Evolutionary conservation across 2,797 vertebrate species (phyloP).

Genomic region (Scomberomorus guttatus): DNA sequence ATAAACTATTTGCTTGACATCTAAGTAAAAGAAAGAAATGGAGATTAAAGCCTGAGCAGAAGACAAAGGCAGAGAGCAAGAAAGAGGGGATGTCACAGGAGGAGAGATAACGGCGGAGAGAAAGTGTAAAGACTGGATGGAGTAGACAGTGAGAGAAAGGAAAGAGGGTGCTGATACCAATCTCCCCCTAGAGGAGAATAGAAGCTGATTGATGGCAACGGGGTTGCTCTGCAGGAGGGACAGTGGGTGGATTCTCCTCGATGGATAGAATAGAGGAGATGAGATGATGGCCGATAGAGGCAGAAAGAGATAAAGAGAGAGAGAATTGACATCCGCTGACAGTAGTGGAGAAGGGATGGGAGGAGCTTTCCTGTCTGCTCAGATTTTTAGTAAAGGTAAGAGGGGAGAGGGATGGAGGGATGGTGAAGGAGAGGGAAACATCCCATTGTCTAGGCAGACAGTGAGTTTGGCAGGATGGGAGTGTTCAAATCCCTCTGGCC

Average conservation of each 20-base stretch:
- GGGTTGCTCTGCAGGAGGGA: conserved; percentile 72
- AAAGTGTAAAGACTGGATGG: conserved; percentile 68
- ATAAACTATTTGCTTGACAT: conserved; percentile 49
- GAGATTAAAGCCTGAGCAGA: conserved; percentile 62
- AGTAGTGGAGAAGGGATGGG: conserved; percentile 67
- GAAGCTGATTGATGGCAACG: conserved; percentile 84
- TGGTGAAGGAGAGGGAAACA: conserved; percentile 63
- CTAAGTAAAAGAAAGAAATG: conserved; percentile 41
- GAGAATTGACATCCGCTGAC: conserved; percentile 75
- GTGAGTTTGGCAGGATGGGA: conserved; percentile 79
- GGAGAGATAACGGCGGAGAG: conserved; percentile 72
- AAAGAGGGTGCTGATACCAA: conserved; percentile 80
- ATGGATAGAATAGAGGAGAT: conserved; percentile 77
- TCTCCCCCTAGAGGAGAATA: conserved; percentile 78
- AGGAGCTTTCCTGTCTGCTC: conserved; percentile 72
- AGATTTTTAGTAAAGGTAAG: conserved; percentile 63
- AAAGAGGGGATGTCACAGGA: conserved; percentile 65
- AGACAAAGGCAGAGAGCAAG: conserved; percentile 56
- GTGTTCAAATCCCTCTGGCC: conserved; percentile 77
- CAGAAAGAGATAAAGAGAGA: conserved; percentile 70
- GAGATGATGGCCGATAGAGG: conserved; percentile 74
- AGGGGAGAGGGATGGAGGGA: conserved; percentile 53
- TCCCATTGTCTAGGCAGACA: conserved; percentile 81
- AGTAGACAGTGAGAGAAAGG: conserved; percentile 72
- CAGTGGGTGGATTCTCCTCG: conserved; percentile 73